phyloP scores from a whole-genome alignment of 2,888 invertebrate species.

The Agrypnus murinus region DNA sequence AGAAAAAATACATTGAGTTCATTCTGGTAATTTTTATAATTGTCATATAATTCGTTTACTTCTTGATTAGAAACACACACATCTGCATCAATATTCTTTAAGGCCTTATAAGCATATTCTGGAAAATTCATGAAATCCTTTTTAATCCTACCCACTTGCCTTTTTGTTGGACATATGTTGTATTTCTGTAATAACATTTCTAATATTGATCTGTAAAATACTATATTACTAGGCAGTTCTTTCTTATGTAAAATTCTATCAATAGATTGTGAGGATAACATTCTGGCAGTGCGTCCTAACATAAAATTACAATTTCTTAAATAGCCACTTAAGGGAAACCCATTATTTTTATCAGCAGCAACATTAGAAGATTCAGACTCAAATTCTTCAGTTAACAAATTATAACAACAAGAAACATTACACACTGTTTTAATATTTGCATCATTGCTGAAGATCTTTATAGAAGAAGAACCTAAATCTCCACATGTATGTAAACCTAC shows the following conservation, averaged over 20 bases:
- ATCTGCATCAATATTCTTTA: slow-evolving; percentile 76
- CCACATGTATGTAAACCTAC: slow-evolving; percentile 94
- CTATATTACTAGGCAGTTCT: slow-evolving; percentile 77
- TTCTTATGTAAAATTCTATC: slow-evolving; percentile 77
- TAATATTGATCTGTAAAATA: slow-evolving; percentile 86
- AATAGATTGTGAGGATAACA: slow-evolving; percentile 90
- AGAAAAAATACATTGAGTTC: slow-evolving; percentile 85
- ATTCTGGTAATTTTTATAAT: slow-evolving; percentile 71
- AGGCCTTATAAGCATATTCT: slow-evolving; percentile 82
- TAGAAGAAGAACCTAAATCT: slow-evolving; percentile 82
- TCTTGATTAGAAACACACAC: slow-evolving; percentile 70
- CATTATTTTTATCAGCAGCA: slow-evolving; percentile 58
- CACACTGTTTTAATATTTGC: slow-evolving; percentile 77
- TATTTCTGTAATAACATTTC: slow-evolving; percentile 76
- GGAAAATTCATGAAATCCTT: slow-evolving; percentile 76
- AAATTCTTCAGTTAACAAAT: slow-evolving; percentile 80
- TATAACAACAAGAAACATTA: slow-evolving; percentile 94
- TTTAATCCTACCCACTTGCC: slow-evolving; percentile 73
- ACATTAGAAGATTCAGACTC: slow-evolving; percentile 53
- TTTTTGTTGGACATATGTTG: slow-evolving; percentile 68
- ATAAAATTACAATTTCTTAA: slow-evolving; percentile 72
- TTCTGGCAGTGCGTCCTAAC: slow-evolving; percentile 86
- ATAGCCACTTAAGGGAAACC: slow-evolving; percentile 82
- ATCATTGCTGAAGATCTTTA: slow-evolving; percentile 79
- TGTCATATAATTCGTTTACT: slow-evolving; percentile 69